Percentiles rank a stretch among this genome's conserved stretches.
Evolutionary conservation across 2,113 vertebrate genomes (phyloP).

Genomic region (Neogobius melanostomus): DNA sequence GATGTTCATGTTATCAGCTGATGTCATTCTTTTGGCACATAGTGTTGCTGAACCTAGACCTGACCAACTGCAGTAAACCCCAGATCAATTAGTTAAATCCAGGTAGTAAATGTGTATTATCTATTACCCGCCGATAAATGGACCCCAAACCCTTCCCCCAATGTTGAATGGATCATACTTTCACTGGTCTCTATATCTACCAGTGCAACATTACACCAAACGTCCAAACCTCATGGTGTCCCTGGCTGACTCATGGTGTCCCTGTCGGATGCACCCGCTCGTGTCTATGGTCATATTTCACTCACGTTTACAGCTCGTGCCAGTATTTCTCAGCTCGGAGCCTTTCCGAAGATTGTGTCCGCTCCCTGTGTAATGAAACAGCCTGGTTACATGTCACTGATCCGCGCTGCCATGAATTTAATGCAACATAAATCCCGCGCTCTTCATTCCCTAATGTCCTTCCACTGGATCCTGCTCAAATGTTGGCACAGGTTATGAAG

Average conservation of each 20-base stretch:
- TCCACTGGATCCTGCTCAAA: slow-evolving; percentile 13
- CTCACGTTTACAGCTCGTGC: background rate
- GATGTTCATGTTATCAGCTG: too few relatives aligned
- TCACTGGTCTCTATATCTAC: too few relatives aligned
- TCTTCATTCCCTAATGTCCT: slow-evolving; percentile 21
- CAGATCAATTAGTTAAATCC: too few relatives aligned
- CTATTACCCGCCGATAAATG: too few relatives aligned
- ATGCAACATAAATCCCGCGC: slow-evolving; percentile 41
- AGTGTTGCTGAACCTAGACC: too few relatives aligned
- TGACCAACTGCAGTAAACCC: too few relatives aligned
- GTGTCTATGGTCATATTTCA: background rate
- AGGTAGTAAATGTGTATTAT: too few relatives aligned
- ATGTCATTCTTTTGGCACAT: too few relatives aligned
- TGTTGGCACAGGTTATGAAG: background rate
- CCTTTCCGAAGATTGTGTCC: slow-evolving; percentile 34
- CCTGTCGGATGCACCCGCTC: background rate
- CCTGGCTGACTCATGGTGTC: background rate
- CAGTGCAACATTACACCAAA: background rate
- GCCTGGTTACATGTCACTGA: slow-evolving; percentile 35
- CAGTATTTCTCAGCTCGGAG: background rate
- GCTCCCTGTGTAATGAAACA: slow-evolving; percentile 44
- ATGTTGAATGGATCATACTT: too few relatives aligned
- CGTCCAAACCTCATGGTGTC: too few relatives aligned
- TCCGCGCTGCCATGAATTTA: slow-evolving; percentile 41
- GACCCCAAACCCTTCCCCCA: too few relatives aligned